Evolutionary conservation across 1,140 invertebrate species (phyloP).

Genomic region (Listronotus oregonensis): DNA sequence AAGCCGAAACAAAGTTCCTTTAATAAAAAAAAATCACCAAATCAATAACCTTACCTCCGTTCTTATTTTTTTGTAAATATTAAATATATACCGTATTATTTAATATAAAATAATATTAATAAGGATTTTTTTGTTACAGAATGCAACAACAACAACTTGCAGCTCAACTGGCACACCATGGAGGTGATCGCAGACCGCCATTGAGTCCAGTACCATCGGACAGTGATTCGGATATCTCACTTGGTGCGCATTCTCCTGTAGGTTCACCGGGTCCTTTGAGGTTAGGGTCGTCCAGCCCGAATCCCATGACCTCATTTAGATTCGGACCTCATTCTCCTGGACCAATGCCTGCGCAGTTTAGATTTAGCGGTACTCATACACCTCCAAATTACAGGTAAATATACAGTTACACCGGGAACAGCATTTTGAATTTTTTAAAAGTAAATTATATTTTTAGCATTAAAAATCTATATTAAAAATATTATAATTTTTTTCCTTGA

Average conservation of each 20-base stretch:
- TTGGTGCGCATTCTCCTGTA: slow-evolving; percentile 62
- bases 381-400: slow-evolving; percentile 42
- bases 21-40: no score
- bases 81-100: no score
- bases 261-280: slow-evolving; percentile 52
- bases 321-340: slow-evolving; percentile 55
- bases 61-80: no score
- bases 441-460: no score
- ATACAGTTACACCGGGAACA: neutral
- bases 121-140: slow-evolving; percentile 50
- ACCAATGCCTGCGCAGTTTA: slow-evolving; percentile 54
- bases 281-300: slow-evolving; percentile 50
- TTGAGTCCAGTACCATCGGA: slow-evolving; percentile 55
- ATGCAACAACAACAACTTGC: slow-evolving; percentile 58
- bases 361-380: slow-evolving; percentile 48
- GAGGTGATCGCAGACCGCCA: slow-evolving; percentile 43
- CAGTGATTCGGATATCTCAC: slow-evolving; percentile 61
- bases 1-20: no score
- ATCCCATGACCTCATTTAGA: slow-evolving; percentile 51
- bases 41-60: no score
- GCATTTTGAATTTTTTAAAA: no score
- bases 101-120: no score
- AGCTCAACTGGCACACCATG: slow-evolving; percentile 54
- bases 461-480: no score
- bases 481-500: no score